Evolutionary conservation across 2,113 vertebrate genomes (phyloP).

Genomic region (Ornithorhynchus anatinus): DNA sequence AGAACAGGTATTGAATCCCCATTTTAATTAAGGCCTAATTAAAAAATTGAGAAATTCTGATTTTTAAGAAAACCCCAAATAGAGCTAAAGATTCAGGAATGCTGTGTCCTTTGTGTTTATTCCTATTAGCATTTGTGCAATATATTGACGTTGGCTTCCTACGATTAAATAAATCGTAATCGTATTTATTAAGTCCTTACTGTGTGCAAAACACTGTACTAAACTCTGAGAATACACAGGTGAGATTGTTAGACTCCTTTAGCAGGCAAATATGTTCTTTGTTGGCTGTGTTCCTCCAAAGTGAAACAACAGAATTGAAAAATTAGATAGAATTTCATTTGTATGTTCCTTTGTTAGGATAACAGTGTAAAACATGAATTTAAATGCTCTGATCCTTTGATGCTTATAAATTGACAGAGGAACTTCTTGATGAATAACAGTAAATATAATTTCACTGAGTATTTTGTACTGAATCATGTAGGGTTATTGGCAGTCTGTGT

Average conservation of each 20-base stretch:
- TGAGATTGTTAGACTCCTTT: background rate
- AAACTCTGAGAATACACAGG: no score
- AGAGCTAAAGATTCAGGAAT: slow-evolving; percentile 14
- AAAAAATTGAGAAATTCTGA: slow-evolving; percentile 28
- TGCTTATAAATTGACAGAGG: slow-evolving; percentile 1
- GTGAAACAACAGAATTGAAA: no score
- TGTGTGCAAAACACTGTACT: no score
- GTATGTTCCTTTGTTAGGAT: background rate
- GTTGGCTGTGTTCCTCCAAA: background rate
- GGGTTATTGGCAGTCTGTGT: slow-evolving; percentile 61
- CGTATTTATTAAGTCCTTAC: no score
- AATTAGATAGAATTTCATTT: background rate
- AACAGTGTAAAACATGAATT: background rate
- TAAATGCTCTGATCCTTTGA: background rate
- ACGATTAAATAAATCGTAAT: no score
- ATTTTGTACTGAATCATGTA: slow-evolving; percentile 58
- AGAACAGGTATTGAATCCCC: no score
- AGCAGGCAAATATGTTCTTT: background rate
- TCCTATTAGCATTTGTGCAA: background rate
- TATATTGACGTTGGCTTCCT: background rate
- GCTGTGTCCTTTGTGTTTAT: slow-evolving; percentile 14
- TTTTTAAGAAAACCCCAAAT: slow-evolving; percentile 15
- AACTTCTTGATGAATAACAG: slow-evolving; percentile 17
- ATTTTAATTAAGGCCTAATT: slow-evolving; percentile 23
- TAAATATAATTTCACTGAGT: slow-evolving; percentile 34